Percentiles rank a stretch among this genome's conserved stretches.
Conservation (phyloP, 2,113 vertebrate species). For the Coreoperca whiteheadi region DNA sequence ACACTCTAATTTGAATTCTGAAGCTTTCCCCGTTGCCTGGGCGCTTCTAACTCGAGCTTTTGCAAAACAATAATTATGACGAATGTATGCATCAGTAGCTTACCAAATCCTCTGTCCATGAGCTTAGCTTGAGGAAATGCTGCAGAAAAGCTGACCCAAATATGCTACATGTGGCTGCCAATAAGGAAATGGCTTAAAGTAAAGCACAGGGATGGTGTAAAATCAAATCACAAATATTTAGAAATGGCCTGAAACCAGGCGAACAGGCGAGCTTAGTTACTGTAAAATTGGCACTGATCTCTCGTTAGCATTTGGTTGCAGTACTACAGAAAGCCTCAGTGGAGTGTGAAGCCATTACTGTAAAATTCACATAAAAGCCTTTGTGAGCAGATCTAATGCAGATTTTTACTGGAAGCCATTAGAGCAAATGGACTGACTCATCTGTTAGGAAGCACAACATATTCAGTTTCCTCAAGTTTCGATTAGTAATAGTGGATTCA, state of each 20-base stretch:
- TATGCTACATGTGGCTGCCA: conserved; percentile 48
- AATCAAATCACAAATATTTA: conserved; percentile 27
- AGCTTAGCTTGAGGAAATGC: conserved; percentile 62
- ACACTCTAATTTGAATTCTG: conserved; percentile 72
- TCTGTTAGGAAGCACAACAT: conserved; percentile 2
- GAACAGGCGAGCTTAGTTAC: background rate
- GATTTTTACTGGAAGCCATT: conserved; percentile 27
- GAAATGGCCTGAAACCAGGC: background rate
- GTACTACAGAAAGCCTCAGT: conserved; percentile 3
- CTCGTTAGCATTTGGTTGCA: conserved; percentile 20
- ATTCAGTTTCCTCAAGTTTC: background rate
- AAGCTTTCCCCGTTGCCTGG: conserved; percentile 67
- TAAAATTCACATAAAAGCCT: conserved; percentile 14
- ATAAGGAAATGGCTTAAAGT: conserved; percentile 44
- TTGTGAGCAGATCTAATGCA: conserved; percentile 17
- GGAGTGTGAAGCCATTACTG: background rate
- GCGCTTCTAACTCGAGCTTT: conserved; percentile 61
- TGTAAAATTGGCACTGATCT: background rate
- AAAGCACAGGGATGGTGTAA: conserved; percentile 1
- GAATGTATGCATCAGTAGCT: conserved; percentile 65
- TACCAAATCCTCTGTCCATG: conserved; percentile 65
- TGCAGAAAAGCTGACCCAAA: conserved; percentile 62
- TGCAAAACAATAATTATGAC: conserved; percentile 80
- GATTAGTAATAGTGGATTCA: background rate
- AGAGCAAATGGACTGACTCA: conserved; percentile 19